phyloP scores from a whole-genome alignment of 2,113 vertebrate species.

The Takifugu bimaculatus region DNA sequence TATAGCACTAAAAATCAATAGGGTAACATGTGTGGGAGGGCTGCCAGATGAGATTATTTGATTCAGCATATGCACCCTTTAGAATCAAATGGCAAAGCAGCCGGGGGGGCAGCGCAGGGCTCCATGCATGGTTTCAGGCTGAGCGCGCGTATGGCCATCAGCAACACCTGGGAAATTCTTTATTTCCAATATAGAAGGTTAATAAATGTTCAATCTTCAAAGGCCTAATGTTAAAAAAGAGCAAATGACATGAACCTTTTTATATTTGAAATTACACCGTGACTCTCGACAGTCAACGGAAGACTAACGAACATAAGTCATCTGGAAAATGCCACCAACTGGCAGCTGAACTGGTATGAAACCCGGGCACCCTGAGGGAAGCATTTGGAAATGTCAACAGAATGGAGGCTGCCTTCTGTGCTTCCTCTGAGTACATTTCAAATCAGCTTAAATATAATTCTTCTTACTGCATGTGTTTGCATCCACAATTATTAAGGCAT shows the following conservation, averaged over 20 bases:
- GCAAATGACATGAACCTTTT: too few relatives aligned
- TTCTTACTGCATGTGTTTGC: conserved; percentile 8
- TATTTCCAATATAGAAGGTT: conserved; percentile 1
- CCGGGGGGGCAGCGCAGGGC: conserved; percentile 19
- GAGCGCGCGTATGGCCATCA: not conserved
- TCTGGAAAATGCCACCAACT: conserved; percentile 2
- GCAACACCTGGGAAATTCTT: not conserved
- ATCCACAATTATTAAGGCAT: conserved; percentile 1
- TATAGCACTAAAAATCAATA: conserved; percentile 66
- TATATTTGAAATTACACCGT: not conserved
- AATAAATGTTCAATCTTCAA: too few relatives aligned
- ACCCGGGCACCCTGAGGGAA: conserved; percentile 28
- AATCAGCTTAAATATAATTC: conserved; percentile 19
- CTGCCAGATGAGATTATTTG: conserved; percentile 54
- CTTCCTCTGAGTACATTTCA: conserved; percentile 30
- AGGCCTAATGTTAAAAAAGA: too few relatives aligned
- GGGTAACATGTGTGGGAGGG: conserved; percentile 55
- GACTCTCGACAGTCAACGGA: conserved; percentile 5
- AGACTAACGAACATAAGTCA: conserved; percentile 8
- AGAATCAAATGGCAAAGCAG: conserved; percentile 48
- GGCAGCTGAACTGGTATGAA: conserved; percentile 25
- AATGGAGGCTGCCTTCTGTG: conserved; percentile 38
- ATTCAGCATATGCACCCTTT: conserved; percentile 57
- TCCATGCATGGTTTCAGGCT: conserved; percentile 1
- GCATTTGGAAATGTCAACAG: conserved; percentile 53